These are phyloP conservation scores for Pachypanchax playfairii DNA, from an alignment of 2,113 vertebrate genomes.

Conservation along the genomic window DNA sequence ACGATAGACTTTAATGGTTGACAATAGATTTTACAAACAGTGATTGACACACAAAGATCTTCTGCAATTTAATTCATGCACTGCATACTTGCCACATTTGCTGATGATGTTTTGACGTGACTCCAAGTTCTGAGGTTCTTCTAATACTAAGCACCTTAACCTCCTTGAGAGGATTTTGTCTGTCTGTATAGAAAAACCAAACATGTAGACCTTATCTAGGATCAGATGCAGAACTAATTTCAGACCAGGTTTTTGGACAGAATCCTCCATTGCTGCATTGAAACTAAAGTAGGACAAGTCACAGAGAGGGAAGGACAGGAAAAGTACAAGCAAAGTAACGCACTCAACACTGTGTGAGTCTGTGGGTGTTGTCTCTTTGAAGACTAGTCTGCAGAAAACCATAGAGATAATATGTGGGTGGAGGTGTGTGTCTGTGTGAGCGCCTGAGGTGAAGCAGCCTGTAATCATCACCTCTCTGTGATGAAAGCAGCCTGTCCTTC, in stretches of 20 bases:
- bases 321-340: conserved; percentile 45
- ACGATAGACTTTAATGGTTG: too few relatives aligned
- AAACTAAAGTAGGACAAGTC: conserved; percentile 49
- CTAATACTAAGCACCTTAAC: too few relatives aligned
- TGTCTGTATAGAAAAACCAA: too few relatives aligned
- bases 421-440: conserved; percentile 19
- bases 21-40: too few relatives aligned
- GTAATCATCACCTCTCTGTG: conserved; percentile 65
- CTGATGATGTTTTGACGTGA: too few relatives aligned
- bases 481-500: conserved; percentile 59
- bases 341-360: conserved; percentile 24
- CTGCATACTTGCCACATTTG: too few relatives aligned
- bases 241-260: background rate
- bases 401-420: conserved; percentile 48
- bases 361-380: conserved; percentile 50
- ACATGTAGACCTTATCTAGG: too few relatives aligned
- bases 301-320: conserved; percentile 32
- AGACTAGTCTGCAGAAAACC: conserved; percentile 57
- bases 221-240: too few relatives aligned
- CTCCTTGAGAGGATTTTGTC: too few relatives aligned
- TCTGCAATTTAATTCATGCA: too few relatives aligned
- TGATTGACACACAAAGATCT: too few relatives aligned
- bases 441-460: conserved; percentile 61
- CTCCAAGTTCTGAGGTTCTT: too few relatives aligned
- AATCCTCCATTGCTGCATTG: conserved; percentile 9